Evolutionary conservation across 2,113 vertebrate genomes (phyloP).

Genomic region (Alethe castanea): DNA sequence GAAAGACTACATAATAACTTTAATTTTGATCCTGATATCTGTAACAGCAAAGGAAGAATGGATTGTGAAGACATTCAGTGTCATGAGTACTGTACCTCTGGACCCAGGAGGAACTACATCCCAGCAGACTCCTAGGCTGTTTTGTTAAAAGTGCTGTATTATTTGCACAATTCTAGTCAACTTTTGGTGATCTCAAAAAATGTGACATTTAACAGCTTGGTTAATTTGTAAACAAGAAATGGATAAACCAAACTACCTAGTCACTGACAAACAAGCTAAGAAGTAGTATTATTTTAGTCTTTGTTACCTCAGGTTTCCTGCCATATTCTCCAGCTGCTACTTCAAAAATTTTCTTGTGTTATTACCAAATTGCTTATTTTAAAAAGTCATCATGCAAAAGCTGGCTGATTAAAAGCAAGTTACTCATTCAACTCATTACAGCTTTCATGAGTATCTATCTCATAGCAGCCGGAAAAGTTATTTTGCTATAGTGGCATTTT

Average conservation of each 20-base stretch:
- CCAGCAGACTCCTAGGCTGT: background rate
- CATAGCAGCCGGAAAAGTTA: slow-evolving; percentile 25
- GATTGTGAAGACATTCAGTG: background rate
- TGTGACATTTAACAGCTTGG: background rate
- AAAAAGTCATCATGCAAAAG: slow-evolving; percentile 42
- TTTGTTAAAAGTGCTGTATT: background rate
- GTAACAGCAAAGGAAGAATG: background rate
- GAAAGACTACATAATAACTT: background rate
- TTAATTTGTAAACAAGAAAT: background rate
- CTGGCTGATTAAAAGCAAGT: slow-evolving; percentile 51
- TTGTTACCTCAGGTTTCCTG: slow-evolving; percentile 3
- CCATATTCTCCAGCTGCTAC: slow-evolving; percentile 34
- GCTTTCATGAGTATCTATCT: slow-evolving; percentile 40
- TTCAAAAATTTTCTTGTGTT: slow-evolving; percentile 15
- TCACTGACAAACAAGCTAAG: background rate
- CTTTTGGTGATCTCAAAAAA: background rate
- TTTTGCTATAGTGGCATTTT: slow-evolving; percentile 32
- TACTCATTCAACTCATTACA: slow-evolving; percentile 49
- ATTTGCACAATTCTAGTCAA: background rate
- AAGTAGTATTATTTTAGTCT: background rate
- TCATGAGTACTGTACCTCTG: background rate
- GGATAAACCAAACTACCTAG: background rate
- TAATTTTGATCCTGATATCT: background rate
- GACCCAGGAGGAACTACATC: background rate
- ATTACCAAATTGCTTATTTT: slow-evolving; percentile 31